Evolutionary conservation across 2,888 invertebrate genomes (phyloP).

Genomic region (Epirrita christyi): DNA sequence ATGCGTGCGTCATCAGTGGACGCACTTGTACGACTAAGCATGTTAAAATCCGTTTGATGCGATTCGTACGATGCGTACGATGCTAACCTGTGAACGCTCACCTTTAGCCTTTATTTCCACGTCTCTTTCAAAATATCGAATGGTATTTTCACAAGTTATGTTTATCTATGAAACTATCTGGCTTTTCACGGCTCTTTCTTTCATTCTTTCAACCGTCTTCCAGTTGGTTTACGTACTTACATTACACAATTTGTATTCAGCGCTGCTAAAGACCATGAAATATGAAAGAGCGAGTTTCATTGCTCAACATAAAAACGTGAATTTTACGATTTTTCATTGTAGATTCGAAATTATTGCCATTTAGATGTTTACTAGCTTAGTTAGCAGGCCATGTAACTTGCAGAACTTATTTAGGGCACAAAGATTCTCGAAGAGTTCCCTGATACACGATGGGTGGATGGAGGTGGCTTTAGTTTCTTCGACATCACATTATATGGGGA

Average conservation of each 20-base stretch:
- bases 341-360: constrained; percentile 49
- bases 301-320: constrained; percentile 55
- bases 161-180: constrained; percentile 14
- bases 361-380: constrained; percentile 46
- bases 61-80: too few species aligned
- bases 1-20: too few species aligned
- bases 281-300: constrained; percentile 59
- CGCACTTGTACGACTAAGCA: too few species aligned
- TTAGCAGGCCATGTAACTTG: too few species aligned
- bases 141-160: constrained; percentile 11
- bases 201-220: constrained; percentile 6
- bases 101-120: constrained; percentile 1
- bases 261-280: constrained; percentile 52
- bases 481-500: too few species aligned
- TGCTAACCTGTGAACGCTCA: too few species aligned
- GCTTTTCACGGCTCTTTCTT: constrained; percentile 2
- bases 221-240: constrained; percentile 34
- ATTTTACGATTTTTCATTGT: constrained; percentile 65
- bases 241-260: constrained; percentile 63
- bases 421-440: too few species aligned
- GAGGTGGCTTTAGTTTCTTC: too few species aligned
- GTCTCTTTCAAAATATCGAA: constrained; percentile 8
- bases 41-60: too few species aligned
- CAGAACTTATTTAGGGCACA: neutral
- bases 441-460: too few species aligned